Percentiles rank a stretch among this genome's conserved stretches.
Evolutionary conservation across 1,140 invertebrate species (phyloP).

Genomic region (Xylocopa sonorina): DNA sequence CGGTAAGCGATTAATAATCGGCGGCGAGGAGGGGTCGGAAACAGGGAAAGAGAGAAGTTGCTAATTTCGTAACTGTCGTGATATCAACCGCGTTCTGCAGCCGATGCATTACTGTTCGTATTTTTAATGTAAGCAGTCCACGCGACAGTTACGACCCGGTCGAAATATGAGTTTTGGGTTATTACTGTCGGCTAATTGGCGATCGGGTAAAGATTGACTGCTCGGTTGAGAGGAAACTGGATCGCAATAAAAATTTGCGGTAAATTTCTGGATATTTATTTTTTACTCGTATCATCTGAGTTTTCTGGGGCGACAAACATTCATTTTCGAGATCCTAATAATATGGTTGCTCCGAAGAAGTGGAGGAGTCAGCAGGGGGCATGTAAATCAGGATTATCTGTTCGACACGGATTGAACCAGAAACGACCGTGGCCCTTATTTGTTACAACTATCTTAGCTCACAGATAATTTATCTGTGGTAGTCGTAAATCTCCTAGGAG

Average conservation of each 20-base stretch:
- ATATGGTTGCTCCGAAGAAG: background rate
- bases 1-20: constrained; percentile 8
- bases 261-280: background rate
- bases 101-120: background rate
- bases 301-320: no score
- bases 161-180: background rate
- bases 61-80: background rate
- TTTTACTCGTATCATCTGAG: no score
- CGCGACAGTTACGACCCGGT: background rate
- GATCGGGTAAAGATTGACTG: background rate
- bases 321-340: no score
- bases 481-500: constrained; percentile 20
- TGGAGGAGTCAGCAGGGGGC: background rate
- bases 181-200: background rate
- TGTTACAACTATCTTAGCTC: constrained; percentile 36
- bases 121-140: no score
- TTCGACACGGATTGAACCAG: constrained; percentile 8
- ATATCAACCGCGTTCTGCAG: background rate
- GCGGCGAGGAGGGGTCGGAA: no score
- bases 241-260: background rate
- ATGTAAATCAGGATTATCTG: constrained; percentile 45
- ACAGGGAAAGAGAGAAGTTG: background rate
- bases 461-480: constrained; percentile 40
- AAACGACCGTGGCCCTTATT: constrained; percentile 28
- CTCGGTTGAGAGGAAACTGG: no score